A percentile compares a stretch with the other conserved stretches of the same genome.
Evolutionary conservation across 1,140 invertebrate species (phyloP).

Genomic region (Bombus huntii): DNA sequence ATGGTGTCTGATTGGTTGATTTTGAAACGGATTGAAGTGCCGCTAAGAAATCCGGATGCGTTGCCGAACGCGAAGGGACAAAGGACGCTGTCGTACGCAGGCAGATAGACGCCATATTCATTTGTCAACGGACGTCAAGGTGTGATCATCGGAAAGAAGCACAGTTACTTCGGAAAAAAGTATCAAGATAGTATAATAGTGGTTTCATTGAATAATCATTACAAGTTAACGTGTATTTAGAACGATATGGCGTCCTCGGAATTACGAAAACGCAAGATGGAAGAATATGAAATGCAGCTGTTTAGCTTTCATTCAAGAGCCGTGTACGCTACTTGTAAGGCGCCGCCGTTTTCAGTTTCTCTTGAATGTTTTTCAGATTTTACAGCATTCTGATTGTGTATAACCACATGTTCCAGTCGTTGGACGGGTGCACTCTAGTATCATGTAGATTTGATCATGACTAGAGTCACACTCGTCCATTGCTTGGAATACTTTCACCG

Average conservation of each 20-base stretch:
- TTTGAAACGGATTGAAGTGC: slow-evolving; percentile 16
- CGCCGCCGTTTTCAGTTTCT: slow-evolving; percentile 57
- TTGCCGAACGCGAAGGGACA: slow-evolving; percentile 65
- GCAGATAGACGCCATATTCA: slow-evolving; percentile 72
- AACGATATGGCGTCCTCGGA: slow-evolving; percentile 62
- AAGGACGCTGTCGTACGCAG: slow-evolving; percentile 69
- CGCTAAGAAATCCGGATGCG: slow-evolving; percentile 36
- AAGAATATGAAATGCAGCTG: slow-evolving; percentile 80
- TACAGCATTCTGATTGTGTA: slow-evolving; percentile 22
- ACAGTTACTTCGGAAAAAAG: slow-evolving; percentile 25
- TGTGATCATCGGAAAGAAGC: slow-evolving; percentile 46
- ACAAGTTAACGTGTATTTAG: slow-evolving; percentile 25
- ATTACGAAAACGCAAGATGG: slow-evolving; percentile 66
- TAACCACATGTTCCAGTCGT: slow-evolving; percentile 59
- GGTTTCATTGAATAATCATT: background rate
- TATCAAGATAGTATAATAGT: slow-evolving; percentile 24
- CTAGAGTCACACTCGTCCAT: slow-evolving; percentile 81
- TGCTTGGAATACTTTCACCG: slow-evolving; percentile 68
- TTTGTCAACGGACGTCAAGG: slow-evolving; percentile 74
- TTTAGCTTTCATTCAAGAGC: slow-evolving; percentile 75
- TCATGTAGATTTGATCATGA: slow-evolving; percentile 78
- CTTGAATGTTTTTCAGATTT: slow-evolving; percentile 62
- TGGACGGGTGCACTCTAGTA: slow-evolving; percentile 78
- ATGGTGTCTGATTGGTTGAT: slow-evolving; percentile 5
- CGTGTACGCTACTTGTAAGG: slow-evolving; percentile 74